A percentile compares a stretch with the other conserved stretches of the same genome.
phyloP scores from a whole-genome alignment of 2,888 invertebrate genomes.

The Polyommatus icarus region DNA sequence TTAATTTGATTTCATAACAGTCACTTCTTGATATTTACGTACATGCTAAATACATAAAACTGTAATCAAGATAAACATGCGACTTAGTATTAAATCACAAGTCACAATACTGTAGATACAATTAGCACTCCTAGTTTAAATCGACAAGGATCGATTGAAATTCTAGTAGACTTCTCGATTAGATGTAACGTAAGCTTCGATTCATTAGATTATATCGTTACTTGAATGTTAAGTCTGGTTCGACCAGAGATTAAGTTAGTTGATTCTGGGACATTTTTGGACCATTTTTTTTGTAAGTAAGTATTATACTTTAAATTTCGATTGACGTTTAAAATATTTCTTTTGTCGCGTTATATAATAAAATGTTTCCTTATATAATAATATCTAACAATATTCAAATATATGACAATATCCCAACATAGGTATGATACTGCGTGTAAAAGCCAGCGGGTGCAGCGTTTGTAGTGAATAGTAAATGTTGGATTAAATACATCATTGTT shows the following conservation, averaged over 20 bases:
- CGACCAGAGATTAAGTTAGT: constrained; percentile 16
- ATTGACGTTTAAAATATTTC: background rate
- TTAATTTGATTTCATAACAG: background rate
- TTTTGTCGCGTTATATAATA: background rate
- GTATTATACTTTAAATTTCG: background rate
- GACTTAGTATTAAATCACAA: background rate
- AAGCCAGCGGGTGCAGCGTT: background rate
- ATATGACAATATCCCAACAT: constrained; percentile 6
- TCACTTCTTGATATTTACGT: background rate
- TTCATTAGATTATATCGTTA: constrained; percentile 26
- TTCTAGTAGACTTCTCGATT: constrained; percentile 18
- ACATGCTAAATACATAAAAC: background rate
- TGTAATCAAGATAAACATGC: background rate
- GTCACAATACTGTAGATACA: constrained; percentile 25
- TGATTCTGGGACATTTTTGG: background rate
- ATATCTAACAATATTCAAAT: background rate
- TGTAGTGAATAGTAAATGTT: background rate
- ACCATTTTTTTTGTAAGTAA: background rate
- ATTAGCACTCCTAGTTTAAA: constrained; percentile 29
- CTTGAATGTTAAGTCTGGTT: constrained; percentile 23
- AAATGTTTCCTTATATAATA: background rate
- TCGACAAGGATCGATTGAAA: background rate
- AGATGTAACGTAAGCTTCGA: constrained; percentile 20
- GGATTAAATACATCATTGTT: background rate
- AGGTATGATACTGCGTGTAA: background rate